Conservation (phyloP, 2,888 invertebrate species). For the Tetramorium bicarinatum region DNA sequence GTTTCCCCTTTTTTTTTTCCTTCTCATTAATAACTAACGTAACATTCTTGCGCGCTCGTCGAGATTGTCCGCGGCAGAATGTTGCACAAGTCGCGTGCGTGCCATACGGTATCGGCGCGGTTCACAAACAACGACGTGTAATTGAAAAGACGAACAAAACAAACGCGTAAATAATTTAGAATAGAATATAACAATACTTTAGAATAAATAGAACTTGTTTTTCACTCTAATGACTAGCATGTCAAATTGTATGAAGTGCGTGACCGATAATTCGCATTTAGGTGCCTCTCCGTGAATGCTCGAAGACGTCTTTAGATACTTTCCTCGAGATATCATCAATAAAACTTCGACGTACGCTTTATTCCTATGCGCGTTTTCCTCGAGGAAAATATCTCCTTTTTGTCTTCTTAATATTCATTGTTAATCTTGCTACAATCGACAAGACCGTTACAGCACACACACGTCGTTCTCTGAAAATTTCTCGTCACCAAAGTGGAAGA, state of each 20-base stretch:
- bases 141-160: background rate
- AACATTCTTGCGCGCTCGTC: constrained; percentile 19
- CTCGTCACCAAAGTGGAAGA: background rate
- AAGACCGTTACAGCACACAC: constrained; percentile 7
- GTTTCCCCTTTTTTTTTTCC: background rate
- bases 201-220: constrained; percentile 30
- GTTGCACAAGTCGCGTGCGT: constrained; percentile 1
- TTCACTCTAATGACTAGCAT: constrained; percentile 53
- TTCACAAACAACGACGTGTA: background rate
- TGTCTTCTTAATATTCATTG: background rate
- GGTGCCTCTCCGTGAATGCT: background rate
- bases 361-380: background rate
- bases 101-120: background rate
- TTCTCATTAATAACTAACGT: constrained; percentile 21
- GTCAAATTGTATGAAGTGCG: constrained; percentile 30
- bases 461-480: constrained; percentile 26
- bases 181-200: background rate
- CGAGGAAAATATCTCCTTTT: background rate
- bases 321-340: background rate
- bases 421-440: background rate
- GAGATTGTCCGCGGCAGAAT: background rate
- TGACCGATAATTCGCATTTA: constrained; percentile 8
- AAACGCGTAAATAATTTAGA: too few relatives aligned
- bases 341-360: background rate
- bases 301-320: background rate